Base-by-base conservation (phyloP, 2,797 vertebrate genomes). In the Tragopan temminckii region DNA sequence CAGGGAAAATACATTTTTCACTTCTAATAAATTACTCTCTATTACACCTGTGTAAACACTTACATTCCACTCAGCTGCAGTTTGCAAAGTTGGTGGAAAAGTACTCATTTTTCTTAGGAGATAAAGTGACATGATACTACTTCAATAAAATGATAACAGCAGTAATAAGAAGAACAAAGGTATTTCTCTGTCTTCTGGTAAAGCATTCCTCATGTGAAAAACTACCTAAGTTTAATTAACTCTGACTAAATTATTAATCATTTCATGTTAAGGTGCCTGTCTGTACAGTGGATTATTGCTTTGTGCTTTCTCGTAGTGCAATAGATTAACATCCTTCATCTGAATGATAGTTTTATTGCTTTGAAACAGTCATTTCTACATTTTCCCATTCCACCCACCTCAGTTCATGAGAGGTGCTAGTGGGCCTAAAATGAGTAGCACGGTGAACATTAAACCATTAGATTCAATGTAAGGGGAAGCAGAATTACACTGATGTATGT, bases 171-270 rank as follows among this genome's bases (percentile, higher is more conserved):
- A 68, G 35, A 90, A 46, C 1, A 59, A 69, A 66, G 21, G 17
- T 59, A 76, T 63, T 89, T 82, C 1, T 5, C 46, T 74, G 13
- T 78, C 58, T 85, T 86, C 36, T 64, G 75, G 68, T 84, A 76
- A 91, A 50, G 9, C 50, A 87, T 40, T 21, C 27, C 71, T 76
- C 36, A 36, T 64, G 40, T 52, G 50, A 85, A 36, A 80, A 83
- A 17, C 4, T 33, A 27, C 35, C 7, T 18, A 67, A 40, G 5
- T 61, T 87, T 80, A 77, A 80, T 78, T 62, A 88, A 75, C 71
- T 92, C 31, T 71, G 43, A 64, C 25, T 88, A 72, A 85, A 80
- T 88, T 82, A 70, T 76, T 82, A 85, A 89, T 79, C 1, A 45
- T 52, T 92, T 89, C 7, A 74, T 77, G 85, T 87, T 59, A 80